Evolutionary conservation across 2,113 vertebrate genomes (phyloP).

Genomic region (Tretioscincus oriximinensis): DNA sequence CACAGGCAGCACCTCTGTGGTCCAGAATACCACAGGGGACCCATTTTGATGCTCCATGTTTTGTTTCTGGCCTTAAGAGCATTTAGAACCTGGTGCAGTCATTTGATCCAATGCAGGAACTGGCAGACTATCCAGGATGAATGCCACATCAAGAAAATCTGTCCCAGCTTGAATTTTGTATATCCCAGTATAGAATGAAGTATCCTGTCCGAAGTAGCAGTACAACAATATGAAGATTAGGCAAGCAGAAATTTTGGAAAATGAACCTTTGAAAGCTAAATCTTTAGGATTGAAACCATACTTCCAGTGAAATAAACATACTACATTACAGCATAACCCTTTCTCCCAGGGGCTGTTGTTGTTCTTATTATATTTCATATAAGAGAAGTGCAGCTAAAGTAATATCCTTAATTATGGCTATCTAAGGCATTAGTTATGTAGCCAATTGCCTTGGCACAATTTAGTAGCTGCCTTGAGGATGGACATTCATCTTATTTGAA

Average conservation of each 20-base stretch:
- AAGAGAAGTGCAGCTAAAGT: not conserved
- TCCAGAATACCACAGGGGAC: too few relatives aligned
- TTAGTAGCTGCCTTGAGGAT: not conserved
- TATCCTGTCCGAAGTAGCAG: too few relatives aligned
- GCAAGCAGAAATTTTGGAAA: not conserved
- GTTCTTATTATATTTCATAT: not conserved
- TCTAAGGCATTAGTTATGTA: constrained; percentile 18
- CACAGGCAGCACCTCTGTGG: too few relatives aligned
- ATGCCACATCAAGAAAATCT: too few relatives aligned
- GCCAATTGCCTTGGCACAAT: not conserved
- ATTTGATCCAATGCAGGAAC: too few relatives aligned
- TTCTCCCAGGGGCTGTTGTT: not conserved
- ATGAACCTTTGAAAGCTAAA: not conserved
- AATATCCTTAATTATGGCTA: constrained; percentile 5
- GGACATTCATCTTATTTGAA: not conserved
- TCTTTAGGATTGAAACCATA: not conserved
- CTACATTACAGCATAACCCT: not conserved
- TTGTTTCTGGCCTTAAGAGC: too few relatives aligned
- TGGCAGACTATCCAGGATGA: too few relatives aligned
- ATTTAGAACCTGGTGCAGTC: too few relatives aligned
- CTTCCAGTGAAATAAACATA: not conserved
- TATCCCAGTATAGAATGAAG: too few relatives aligned
- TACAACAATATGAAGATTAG: too few relatives aligned
- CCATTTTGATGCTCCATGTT: too few relatives aligned
- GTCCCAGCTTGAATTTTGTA: too few relatives aligned